Evolutionary conservation across 2,888 invertebrate genomes (phyloP), one percentile per base, ranked within the genome.

Genomic region (Cataglyphis livida): DNA sequence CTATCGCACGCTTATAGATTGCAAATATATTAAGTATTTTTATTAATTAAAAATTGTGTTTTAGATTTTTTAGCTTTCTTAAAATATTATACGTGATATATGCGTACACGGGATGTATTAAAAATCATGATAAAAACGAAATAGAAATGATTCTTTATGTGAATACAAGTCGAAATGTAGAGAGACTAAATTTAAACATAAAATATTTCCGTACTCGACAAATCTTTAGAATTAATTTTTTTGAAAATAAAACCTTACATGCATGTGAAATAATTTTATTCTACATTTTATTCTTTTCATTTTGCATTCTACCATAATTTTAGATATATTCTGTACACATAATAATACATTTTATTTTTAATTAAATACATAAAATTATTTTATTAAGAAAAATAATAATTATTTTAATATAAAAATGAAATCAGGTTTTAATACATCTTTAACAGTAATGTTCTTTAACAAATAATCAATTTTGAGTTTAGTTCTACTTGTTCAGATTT

Each of bases 1-100:
- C 96, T 86, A 96, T 94, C 4, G 95, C 94, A 32, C 93, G 94
- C 91, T 96, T 96, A 96, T 96, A 96, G 21, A 94, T 94, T 1
- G 95, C 94, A 84, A 51, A 51, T 96, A 96, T 10, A 51, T 51
- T n/a, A 51, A 7, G 89, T 96, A 96, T 87, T 95, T 95, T 95
- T 95, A 93, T 96, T 96, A 38, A 71, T 84, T 84, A 51, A 75
- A 7, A n/a, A 51, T 25, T 15, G 9, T 25, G 15, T n/a, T 0
- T 18, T 7, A 12, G 18, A 48, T 66, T 66, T 76, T 66, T 76
- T 66, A 15, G 15, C 6, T 12, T 7, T 25, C 1, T 32, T n/a
- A 76, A 54, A 28, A 61, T 18, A 64, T 48, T 6, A 35, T 7
- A 44, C 10, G 4, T 1, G 1, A 41, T 41, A n/a, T 51, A 51